Conservation (phyloP, 2,888 invertebrate genomes). For the Kryphioiulus occultus region DNA sequence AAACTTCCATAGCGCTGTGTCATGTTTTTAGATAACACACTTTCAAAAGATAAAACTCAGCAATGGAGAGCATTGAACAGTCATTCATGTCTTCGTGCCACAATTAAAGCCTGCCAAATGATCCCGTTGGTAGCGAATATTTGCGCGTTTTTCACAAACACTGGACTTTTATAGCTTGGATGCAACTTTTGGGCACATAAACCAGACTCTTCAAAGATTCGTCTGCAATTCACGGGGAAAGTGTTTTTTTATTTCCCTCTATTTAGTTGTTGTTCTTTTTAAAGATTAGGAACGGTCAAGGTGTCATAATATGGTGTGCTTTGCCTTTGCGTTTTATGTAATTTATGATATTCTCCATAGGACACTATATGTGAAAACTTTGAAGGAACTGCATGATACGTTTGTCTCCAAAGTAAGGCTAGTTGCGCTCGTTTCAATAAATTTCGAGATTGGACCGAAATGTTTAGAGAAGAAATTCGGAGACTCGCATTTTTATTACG, state of each 20-base stretch:
- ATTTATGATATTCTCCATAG: neutral
- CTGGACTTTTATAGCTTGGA: conserved; percentile 28
- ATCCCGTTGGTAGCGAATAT: conserved; percentile 20
- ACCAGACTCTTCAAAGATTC: conserved; percentile 27
- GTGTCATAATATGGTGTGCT: conserved; percentile 22
- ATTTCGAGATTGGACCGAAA: neutral
- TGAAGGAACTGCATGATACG: neutral
- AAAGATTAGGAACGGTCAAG: conserved; percentile 16
- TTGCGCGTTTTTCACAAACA: conserved; percentile 34
- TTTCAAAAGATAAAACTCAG: conserved; percentile 32
- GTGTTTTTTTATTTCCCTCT: conserved; percentile 4
- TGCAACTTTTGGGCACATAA: conserved; percentile 18
- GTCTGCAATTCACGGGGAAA: conserved; percentile 13
- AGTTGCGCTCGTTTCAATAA: neutral
- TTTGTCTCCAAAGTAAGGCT: neutral
- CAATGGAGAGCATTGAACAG: conserved; percentile 39
- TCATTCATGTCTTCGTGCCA: conserved; percentile 38
- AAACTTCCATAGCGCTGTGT: conserved; percentile 11
- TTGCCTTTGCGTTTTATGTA: conserved; percentile 6
- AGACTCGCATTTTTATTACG: neutral
- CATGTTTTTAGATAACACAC: conserved; percentile 39
- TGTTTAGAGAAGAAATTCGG: neutral
- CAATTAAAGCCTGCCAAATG: conserved; percentile 38
- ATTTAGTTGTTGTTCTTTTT: neutral
- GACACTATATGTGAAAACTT: neutral